Base-by-base conservation (phyloP, 1,140 invertebrate genomes). In the Heliconius congener region DNA sequence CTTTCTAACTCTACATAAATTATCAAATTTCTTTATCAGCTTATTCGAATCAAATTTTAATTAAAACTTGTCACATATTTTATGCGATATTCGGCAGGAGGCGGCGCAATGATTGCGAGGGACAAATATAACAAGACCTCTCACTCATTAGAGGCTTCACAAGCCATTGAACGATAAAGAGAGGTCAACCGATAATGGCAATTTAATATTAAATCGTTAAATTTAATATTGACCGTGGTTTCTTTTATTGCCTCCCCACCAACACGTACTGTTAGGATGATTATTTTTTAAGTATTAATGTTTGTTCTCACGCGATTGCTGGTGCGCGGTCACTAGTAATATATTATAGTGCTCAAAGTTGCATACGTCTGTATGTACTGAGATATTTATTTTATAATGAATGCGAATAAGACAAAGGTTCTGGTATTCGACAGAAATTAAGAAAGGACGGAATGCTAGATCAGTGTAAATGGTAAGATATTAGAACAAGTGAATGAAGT, bases 1-100 rank as follows among this genome's bases (percentile, higher is more conserved):
- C 50, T 75, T 88, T 90, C 88, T 94, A 94, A 87, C 79, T 84
- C 82, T 80, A 73, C 81, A 87, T 87, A 80, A 91, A 88, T 90
- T 91, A 93, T 93, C 92, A 87, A 90, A 91, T 91, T 88, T 86
- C 83, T 75, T 94, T 94, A 94, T 94, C 93, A 90, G 85, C 80
- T 78, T 81, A 81, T 89, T 87, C 82, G 86, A 86, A 94, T 94
- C 93, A 88, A 90, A 90, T 93, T 93, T 94, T 93, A 94, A 94
- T 94, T 94, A 93, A 94, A 93, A 93, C 91, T 87, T 88, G 91
- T 93, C 91, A 93, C 90, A 93, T 94, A 93, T 92, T 89, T 94
- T 90, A 92, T 87, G 89, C 86, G 85, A 84, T 92, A 90, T 93
- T 93, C 91, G 91, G 88, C 84, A 85, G 91, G 89, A 90, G 93